A percentile compares a stretch with the other conserved stretches of the same genome.
Evolutionary conservation across 2,113 vertebrate genomes (phyloP).

Genomic region (Cyanoramphus novaezelandiae): DNA sequence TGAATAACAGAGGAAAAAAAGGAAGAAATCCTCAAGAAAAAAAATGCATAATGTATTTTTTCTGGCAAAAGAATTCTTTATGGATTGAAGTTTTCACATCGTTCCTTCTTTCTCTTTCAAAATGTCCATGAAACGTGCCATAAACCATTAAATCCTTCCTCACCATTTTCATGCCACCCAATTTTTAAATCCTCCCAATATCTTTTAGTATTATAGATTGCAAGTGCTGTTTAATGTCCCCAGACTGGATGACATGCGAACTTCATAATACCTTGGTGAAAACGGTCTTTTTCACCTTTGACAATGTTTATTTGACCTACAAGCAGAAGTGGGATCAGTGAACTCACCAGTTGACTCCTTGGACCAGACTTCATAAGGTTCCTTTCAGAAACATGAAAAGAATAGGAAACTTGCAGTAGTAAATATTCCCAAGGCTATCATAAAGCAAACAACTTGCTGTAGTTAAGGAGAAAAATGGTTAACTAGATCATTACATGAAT

Average conservation of each 20-base stretch:
- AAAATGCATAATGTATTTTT: not conserved
- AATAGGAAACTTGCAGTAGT: not conserved
- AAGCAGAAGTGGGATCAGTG: not conserved
- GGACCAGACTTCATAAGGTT: not conserved
- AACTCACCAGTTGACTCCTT: not conserved
- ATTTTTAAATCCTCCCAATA: not conserved
- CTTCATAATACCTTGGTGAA: not conserved
- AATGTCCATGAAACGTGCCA: not conserved
- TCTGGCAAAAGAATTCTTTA: not conserved
- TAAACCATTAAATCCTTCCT: not conserved
- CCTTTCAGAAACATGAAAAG: not conserved
- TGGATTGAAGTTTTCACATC: not conserved
- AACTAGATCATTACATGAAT: not conserved
- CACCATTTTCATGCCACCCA: not conserved
- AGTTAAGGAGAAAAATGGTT: not conserved
- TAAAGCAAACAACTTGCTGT: not conserved
- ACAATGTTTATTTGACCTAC: not conserved
- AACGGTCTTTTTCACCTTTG: not conserved
- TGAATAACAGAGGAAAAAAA: not conserved
- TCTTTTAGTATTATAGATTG: not conserved
- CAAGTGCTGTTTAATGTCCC: not conserved
- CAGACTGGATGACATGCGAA: not conserved
- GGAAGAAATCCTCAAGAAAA: not conserved
- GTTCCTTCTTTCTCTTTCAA: not conserved
- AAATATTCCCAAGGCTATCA: not conserved